These are phyloP conservation scores for Melitaea cinxia DNA, from an alignment of 1,140 invertebrate genomes.

Conservation along the genomic window DNA sequence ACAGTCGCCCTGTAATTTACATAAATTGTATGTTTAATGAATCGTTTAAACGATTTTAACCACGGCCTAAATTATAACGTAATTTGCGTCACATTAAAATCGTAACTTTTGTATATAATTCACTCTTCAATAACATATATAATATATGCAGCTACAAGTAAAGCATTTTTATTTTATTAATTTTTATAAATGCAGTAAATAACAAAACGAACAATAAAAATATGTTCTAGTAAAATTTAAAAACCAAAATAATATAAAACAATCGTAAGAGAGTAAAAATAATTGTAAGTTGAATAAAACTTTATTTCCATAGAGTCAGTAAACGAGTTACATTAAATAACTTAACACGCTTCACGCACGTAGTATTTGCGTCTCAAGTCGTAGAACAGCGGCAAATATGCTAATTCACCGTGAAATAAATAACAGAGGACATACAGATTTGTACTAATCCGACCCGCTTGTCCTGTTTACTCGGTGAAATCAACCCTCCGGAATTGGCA, in stretches of 20 bases:
- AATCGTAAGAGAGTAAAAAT: neutral
- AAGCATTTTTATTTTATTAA: too few relatives aligned
- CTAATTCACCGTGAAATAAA: slow-evolving; percentile 29
- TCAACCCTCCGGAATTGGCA: slow-evolving; percentile 27
- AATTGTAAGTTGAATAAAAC: neutral
- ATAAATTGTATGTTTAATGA: slow-evolving; percentile 14
- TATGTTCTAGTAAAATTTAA: too few relatives aligned
- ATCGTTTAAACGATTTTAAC: slow-evolving; percentile 2
- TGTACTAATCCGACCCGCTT: slow-evolving; percentile 30
- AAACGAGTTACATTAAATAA: neutral
- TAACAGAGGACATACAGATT: slow-evolving; percentile 35
- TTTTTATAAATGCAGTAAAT: too few relatives aligned
- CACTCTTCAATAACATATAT: neutral
- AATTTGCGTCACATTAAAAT: neutral
- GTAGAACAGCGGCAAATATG: slow-evolving; percentile 22
- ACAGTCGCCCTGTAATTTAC: slow-evolving; percentile 4
- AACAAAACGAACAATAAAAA: too few relatives aligned
- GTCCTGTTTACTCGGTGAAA: slow-evolving; percentile 32
- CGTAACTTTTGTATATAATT: neutral
- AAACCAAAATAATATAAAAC: too few relatives aligned
- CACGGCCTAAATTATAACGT: neutral
- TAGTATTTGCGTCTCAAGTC: slow-evolving; percentile 7
- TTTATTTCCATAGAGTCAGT: neutral
- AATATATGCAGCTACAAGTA: too few relatives aligned
- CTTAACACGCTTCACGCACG: neutral